Evolutionary conservation across 2,113 vertebrate genomes (phyloP).

Genomic region (Zapus hudsonius): DNA sequence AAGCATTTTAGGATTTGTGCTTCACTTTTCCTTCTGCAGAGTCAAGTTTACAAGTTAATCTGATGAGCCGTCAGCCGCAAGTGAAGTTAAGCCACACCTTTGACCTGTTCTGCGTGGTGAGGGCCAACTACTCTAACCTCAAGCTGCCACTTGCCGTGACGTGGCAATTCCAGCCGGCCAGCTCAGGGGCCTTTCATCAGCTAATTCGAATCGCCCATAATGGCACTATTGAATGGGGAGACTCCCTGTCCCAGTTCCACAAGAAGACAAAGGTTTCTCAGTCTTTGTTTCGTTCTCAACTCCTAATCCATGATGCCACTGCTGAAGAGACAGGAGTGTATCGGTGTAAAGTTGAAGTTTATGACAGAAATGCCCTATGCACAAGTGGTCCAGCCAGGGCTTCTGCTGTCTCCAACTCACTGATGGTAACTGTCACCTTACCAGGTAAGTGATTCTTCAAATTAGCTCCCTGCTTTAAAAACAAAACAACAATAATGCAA

Average conservation of each 20-base stretch:
- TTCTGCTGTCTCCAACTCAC: constrained; percentile 76
- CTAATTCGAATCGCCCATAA: constrained; percentile 82
- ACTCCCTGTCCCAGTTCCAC: constrained; percentile 81
- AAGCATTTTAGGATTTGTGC: neutral
- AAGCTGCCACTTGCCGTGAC: constrained; percentile 72
- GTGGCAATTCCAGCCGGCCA: constrained; percentile 85
- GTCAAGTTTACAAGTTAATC: neutral
- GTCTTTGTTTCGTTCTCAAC: constrained; percentile 63
- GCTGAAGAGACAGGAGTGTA: constrained; percentile 84
- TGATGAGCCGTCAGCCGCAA: constrained; percentile 75
- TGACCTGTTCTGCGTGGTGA: constrained; percentile 76
- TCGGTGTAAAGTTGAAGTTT: constrained; percentile 86
- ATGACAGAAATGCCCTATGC: constrained; percentile 69
- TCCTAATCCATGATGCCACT: constrained; percentile 80
- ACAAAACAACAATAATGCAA: neutral
- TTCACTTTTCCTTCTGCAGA: constrained; percentile 63
- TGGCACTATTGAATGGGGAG: constrained; percentile 86
- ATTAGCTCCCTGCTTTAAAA: neutral
- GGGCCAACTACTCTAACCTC: neutral
- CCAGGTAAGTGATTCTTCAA: constrained; percentile 85
- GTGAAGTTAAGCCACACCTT: constrained; percentile 58
- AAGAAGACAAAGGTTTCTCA: constrained; percentile 54
- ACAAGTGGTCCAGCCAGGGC: neutral
- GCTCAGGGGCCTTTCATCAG: neutral
- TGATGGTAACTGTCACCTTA: constrained; percentile 83